Evolutionary conservation across 1,140 invertebrate species (phyloP).

Genomic region (Diabrotica virgifera): DNA sequence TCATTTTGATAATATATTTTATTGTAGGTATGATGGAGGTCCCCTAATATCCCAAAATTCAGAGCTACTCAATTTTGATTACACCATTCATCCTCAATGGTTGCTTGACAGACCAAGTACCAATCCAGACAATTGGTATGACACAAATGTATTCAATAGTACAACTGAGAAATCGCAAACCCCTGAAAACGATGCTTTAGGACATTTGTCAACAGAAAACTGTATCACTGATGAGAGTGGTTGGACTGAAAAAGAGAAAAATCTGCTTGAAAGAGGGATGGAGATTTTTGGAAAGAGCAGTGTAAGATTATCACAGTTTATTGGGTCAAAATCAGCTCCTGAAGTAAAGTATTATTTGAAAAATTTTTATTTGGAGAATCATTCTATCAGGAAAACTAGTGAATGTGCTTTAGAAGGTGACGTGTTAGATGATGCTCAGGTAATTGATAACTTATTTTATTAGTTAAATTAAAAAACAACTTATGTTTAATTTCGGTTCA

Average conservation of each 20-base stretch:
- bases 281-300: constrained; percentile 63
- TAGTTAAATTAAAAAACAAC: too few species aligned
- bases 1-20: constrained; percentile 20
- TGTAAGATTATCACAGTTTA: constrained; percentile 59
- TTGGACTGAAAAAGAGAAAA: constrained; percentile 58
- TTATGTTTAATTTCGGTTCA: too few species aligned
- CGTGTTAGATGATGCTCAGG: constrained; percentile 37
- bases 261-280: constrained; percentile 58
- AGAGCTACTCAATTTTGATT: constrained; percentile 57
- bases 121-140: constrained; percentile 49
- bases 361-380: constrained; percentile 43
- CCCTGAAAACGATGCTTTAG: constrained; percentile 24
- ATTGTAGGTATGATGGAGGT: constrained; percentile 6
- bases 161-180: constrained; percentile 20
- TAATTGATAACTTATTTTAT: constrained; percentile 6
- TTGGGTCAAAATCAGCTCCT: constrained; percentile 59
- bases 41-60: constrained; percentile 54
- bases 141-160: constrained; percentile 19
- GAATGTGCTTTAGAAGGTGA: constrained; percentile 22
- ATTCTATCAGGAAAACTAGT: constrained; percentile 20
- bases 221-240: constrained; percentile 45
- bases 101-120: constrained; percentile 57
- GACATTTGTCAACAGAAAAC: constrained; percentile 38
- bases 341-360: constrained; percentile 60
- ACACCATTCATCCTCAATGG: constrained; percentile 65